phyloP scores from a whole-genome alignment of 1,140 invertebrate species.

The Apis cerana region DNA sequence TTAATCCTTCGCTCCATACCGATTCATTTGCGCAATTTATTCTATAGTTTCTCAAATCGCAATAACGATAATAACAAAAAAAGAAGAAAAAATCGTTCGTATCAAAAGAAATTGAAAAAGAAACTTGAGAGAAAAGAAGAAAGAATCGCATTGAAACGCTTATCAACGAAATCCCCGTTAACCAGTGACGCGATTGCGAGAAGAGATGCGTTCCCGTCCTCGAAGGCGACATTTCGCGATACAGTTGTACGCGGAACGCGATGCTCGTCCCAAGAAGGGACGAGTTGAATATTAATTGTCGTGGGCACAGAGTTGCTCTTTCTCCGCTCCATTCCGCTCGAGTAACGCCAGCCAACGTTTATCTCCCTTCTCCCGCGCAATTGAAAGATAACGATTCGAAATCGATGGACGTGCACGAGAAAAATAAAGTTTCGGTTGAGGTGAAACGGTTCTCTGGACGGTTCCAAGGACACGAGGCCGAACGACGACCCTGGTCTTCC shows the following conservation, averaged over 20 bases:
- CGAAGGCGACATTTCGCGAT: slow-evolving; percentile 38
- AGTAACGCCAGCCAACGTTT: neutral
- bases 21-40: too few relatives aligned
- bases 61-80: too few relatives aligned
- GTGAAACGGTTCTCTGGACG: slow-evolving; percentile 17
- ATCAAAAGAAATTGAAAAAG: neutral
- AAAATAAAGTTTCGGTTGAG: neutral
- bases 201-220: slow-evolving; percentile 33
- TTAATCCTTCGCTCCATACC: too few relatives aligned
- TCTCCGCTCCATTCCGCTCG: neutral
- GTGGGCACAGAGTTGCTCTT: neutral
- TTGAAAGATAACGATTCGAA: neutral
- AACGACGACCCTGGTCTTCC: slow-evolving; percentile 57
- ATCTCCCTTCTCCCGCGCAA: too few relatives aligned
- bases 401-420: neutral
- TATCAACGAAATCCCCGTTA: slow-evolving; percentile 19
- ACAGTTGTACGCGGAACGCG: slow-evolving; percentile 41
- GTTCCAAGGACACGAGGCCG: slow-evolving; percentile 49
- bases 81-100: too few relatives aligned
- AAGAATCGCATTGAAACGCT: neutral
- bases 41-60: too few relatives aligned
- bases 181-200: slow-evolving; percentile 35
- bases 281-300: slow-evolving; percentile 46
- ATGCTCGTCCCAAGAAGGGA: slow-evolving; percentile 16
- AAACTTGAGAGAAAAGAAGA: neutral